Evolutionary conservation across 2,113 vertebrate species (phyloP), one percentile per base, ranked within the genome.

Genomic region (Enhydra lutris): DNA sequence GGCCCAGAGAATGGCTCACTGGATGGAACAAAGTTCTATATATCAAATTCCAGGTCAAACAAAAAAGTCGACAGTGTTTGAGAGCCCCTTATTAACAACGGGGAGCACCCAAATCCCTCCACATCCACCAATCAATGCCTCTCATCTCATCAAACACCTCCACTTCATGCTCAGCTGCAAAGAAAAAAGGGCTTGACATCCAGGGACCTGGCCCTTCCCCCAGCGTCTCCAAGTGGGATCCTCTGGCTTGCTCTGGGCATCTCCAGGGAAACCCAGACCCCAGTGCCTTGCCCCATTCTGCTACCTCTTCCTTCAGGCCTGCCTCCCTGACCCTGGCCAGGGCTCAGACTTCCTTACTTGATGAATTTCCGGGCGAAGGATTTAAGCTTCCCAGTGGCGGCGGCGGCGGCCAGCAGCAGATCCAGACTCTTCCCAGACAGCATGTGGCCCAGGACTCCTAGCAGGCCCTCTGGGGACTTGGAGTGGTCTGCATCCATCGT

Each of bases 401-500:
- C 99, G 0, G 99, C 99, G 0, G 99, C 99, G 4, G 99, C 99
- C 97, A 99, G 98, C 71, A 99, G 98, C 92, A 99, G 98, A 89
- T 99, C 99, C 96, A 99, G 98, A 96, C 99, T 99, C 98, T 99
- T 99, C 88, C 99, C 99, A 0, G 99, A 99, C 71, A 99, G 98
- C 99, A 99, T 99, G 98, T 99, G 99, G 39, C 99, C 99, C 94
- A 99, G 98, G 95, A 99, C 99, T 8, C 99, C 99, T 55, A 99
- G 98, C 59, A 99, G 98, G 1, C 99, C 99, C 97, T 99, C 99
- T 0, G 99, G 99, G 50, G 99, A 99, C 98, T 99, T 99, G 65
- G 99, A 99, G 63, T 99, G 99, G 97, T 99, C 99, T 0, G 99
- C 99, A 97, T 99, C 99, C 98, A 99, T 99, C 0, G 99, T 99